Base-by-base conservation (phyloP, 2,888 invertebrate genomes). In the Ichneumoninae sp. region DNA sequence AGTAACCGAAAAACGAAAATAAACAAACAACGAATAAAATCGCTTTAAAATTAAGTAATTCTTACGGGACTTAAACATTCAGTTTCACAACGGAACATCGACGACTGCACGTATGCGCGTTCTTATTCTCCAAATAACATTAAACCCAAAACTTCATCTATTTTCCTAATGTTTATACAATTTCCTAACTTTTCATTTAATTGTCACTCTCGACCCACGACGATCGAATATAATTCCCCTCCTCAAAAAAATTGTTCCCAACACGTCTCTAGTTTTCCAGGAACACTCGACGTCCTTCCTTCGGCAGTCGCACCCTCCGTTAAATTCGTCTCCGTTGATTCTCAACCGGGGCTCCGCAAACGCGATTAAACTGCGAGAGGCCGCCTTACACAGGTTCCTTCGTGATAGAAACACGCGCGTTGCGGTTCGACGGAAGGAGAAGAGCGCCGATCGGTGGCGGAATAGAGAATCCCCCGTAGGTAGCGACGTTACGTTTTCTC, bases 401-500 rank as follows among this genome's bases (percentile, higher is more conserved):
- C 44, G 13, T 1, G 16, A 3, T 16, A 47, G 16, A 47, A 16
- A 13, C 44, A 54, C 22, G 22, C 10, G 52, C 19, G 19, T 54
- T 7, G 54, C 8, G 8, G 8, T 22, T 26, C 57, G 10, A 26
- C 57, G 0, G 22, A 26, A 57, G 54, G 8, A 54, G 26, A 22
- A 7, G 26, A 57, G 57, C 10, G 26, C 10, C 57, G 22, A 26
- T 22, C 60, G 13, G 13, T 13, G 16, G 10, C 60, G 57, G 10
- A 60, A 62, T 7, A 30, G 44, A 47, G 5, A 19, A 52, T 52
- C 16, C 33, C 16, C 16, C 62, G n/a, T 33, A 62, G 33, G 16
- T 30, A 60, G 30, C 30, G 33, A 13, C 30, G 13, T 60, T 60
- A 10, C 3, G 10, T 10, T 33, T 54, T 76, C 72, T 71, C 77